These are phyloP conservation scores for Cosmorhoe ocellata DNA, from an alignment of 2,888 invertebrate species.

Conservation along the genomic window DNA sequence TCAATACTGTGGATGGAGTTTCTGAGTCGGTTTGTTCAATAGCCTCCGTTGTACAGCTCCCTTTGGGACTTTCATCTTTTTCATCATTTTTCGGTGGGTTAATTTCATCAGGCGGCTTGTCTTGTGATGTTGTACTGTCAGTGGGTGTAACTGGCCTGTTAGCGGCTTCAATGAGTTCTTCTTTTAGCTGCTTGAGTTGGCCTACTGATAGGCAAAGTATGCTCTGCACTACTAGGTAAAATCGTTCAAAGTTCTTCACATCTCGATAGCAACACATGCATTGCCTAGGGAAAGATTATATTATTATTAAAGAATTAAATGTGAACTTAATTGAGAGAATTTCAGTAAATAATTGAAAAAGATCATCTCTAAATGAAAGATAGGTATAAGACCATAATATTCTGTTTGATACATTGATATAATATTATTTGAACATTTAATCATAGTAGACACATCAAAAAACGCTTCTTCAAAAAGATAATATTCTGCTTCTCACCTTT, in stretches of 20 bases:
- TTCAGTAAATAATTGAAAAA: too few relatives aligned
- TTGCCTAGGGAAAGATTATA: constrained; percentile 83
- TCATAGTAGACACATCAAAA: not conserved
- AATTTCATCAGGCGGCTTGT: constrained; percentile 46
- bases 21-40: constrained; percentile 41
- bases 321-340: too few relatives aligned
- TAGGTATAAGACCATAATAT: too few relatives aligned
- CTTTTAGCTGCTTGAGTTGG: constrained; percentile 88
- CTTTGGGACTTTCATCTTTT: constrained; percentile 43
- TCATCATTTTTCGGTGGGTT: constrained; percentile 45
- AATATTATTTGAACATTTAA: too few relatives aligned
- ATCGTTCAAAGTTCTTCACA: constrained; percentile 94
- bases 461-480: not conserved
- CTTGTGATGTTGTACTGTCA: constrained; percentile 50
- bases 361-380: too few relatives aligned
- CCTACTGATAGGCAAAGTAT: constrained; percentile 92
- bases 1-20: constrained; percentile 45
- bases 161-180: constrained; percentile 75
- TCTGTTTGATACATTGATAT: too few relatives aligned
- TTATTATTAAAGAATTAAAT: not conserved
- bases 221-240: constrained; percentile 94
- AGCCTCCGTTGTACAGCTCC: constrained; percentile 40
- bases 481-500: constrained; percentile 83
- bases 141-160: constrained; percentile 48
- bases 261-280: constrained; percentile 98